Conservation (phyloP, 2,888 invertebrate species). For the Operophtera brumata region DNA sequence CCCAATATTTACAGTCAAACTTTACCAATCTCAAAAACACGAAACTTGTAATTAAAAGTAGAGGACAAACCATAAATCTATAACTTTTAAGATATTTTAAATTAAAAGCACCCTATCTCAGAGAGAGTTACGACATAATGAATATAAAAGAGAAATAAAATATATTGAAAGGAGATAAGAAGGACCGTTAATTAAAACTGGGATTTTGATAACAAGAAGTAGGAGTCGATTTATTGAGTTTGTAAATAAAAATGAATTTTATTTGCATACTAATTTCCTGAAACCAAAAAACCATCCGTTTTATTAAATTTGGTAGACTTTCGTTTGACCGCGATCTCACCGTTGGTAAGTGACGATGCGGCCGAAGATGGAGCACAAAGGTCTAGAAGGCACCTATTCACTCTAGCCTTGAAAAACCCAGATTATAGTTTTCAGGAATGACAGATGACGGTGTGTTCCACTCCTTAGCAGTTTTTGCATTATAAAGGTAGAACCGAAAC, state of each 20-base stretch:
- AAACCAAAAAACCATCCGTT: not conserved
- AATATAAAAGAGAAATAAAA: conserved; percentile 34
- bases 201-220: conserved; percentile 3
- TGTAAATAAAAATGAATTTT: not conserved
- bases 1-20: conserved; percentile 37
- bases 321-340: too few relatives aligned
- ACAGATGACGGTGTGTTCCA: too few relatives aligned
- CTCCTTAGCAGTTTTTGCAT: too few relatives aligned
- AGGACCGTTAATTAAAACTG: conserved; percentile 21
- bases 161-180: conserved; percentile 41
- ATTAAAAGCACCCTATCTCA: conserved; percentile 52
- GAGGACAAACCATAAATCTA: conserved; percentile 59
- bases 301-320: too few relatives aligned
- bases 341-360: too few relatives aligned
- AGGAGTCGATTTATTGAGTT: conserved; percentile 1
- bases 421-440: too few relatives aligned
- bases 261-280: too few relatives aligned
- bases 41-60: conserved; percentile 65
- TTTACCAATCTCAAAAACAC: conserved; percentile 40
- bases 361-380: too few relatives aligned
- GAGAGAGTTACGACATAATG: conserved; percentile 46
- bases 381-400: too few relatives aligned
- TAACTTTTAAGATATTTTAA: conserved; percentile 68
- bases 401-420: too few relatives aligned
- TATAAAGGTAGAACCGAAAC: too few relatives aligned